These are phyloP conservation scores for Paracyprichromis sp. DNA, from an alignment of 2,113 vertebrate genomes.

Conservation along the genomic window DNA sequence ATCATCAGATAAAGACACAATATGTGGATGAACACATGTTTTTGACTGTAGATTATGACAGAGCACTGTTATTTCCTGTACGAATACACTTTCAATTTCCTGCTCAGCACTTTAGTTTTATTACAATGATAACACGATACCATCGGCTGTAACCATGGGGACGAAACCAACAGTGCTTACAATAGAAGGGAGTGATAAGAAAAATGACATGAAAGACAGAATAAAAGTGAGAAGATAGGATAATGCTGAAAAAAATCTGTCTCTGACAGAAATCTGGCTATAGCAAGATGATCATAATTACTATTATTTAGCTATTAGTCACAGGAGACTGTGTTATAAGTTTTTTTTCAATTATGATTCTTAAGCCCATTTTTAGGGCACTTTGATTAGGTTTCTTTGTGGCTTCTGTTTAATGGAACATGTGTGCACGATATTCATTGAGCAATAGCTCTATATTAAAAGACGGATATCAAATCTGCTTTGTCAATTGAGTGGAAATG, in stretches of 20 bases:
- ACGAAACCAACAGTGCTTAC: conserved; percentile 50
- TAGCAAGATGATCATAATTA: conserved; percentile 10
- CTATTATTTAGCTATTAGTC: conserved; percentile 35
- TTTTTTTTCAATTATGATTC: background rate
- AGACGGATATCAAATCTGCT: background rate
- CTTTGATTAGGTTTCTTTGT: background rate
- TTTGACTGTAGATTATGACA: conserved; percentile 92
- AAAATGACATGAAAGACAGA: conserved; percentile 49
- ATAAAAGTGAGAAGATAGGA: conserved; percentile 38
- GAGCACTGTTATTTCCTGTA: conserved; percentile 98
- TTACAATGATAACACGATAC: conserved; percentile 75
- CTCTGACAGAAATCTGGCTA: conserved; percentile 17
- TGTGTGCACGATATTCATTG: background rate
- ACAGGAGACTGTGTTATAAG: background rate
- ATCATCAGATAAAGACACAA: conserved; percentile 82
- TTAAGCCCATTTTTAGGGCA: background rate
- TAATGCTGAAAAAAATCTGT: conserved; percentile 29
- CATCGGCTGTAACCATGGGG: conserved; percentile 75
- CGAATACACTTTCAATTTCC: conserved; percentile 99
- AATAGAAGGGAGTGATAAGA: conserved; percentile 59
- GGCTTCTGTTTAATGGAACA: background rate
- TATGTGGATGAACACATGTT: conserved; percentile 85
- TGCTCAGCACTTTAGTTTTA: conserved; percentile 83
- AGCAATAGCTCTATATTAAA: background rate
- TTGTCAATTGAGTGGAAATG: background rate